These are phyloP conservation scores for Lophius americanus DNA, from an alignment of 2,797 vertebrate species.

Conservation along the genomic window DNA sequence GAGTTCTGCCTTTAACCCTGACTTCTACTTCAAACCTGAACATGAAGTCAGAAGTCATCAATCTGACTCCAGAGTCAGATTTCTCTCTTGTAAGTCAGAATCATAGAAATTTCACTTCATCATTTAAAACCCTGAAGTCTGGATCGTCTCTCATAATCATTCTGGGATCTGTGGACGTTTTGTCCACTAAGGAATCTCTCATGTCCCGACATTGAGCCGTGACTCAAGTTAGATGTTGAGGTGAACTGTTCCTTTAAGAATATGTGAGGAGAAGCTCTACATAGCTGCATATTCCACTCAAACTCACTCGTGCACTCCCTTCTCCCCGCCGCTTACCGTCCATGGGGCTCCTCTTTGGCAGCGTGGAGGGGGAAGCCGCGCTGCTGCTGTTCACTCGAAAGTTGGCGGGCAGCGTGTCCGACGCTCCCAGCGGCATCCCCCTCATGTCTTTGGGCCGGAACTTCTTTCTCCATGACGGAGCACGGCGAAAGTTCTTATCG, in stretches of 20 bases:
- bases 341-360: constrained; percentile 96
- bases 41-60: too few species aligned
- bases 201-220: too few species aligned
- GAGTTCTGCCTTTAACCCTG: too few species aligned
- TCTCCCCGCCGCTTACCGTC: constrained; percentile 84
- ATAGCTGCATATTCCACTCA: background rate
- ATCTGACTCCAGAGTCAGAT: too few species aligned
- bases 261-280: background rate
- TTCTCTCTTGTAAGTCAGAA: too few species aligned
- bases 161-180: too few species aligned
- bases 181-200: too few species aligned
- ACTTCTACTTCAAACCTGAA: too few species aligned
- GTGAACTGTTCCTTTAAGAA: constrained; percentile 1
- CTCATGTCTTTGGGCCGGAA: constrained; percentile 96
- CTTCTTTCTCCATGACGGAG: constrained; percentile 98
- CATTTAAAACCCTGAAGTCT: too few species aligned
- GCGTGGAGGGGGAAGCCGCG: constrained; percentile 89
- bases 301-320: background rate
- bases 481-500: constrained; percentile 95
- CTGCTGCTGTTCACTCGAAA: constrained; percentile 91
- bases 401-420: constrained; percentile 95
- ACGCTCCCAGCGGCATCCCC: constrained; percentile 88
- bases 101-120: too few species aligned
- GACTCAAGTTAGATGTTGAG: too few species aligned
- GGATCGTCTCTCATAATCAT: too few species aligned